Conservation (phyloP, 2,888 invertebrate species). For the Harpalus rufipes region DNA sequence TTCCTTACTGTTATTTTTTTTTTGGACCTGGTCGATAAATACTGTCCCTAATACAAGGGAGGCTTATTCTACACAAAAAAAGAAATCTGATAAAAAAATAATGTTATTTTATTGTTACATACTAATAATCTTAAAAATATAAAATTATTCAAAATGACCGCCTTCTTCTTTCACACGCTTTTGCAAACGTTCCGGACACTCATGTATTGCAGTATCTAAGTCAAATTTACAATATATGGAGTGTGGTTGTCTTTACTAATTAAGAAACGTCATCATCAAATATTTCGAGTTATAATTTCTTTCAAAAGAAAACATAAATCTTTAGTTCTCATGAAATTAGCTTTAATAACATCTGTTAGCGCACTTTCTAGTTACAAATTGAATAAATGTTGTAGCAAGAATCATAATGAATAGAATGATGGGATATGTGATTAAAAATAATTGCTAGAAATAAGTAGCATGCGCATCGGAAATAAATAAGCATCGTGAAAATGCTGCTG, state of each 20-base stretch:
- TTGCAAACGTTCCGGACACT: too few relatives aligned
- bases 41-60: too few relatives aligned
- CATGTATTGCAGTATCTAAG: too few relatives aligned
- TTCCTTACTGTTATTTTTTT: too few relatives aligned
- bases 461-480: background rate
- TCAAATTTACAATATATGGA: too few relatives aligned
- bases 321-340: background rate
- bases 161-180: too few relatives aligned
- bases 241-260: background rate
- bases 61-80: too few relatives aligned
- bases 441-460: slow-evolving; percentile 18
- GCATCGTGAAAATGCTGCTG: background rate
- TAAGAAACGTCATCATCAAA: background rate
- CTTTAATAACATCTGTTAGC: background rate
- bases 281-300: background rate
- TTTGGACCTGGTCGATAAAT: too few relatives aligned
- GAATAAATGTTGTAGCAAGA: slow-evolving; percentile 2
- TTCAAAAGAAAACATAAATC: background rate
- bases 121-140: too few relatives aligned
- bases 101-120: too few relatives aligned
- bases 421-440: slow-evolving; percentile 7
- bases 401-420: background rate
- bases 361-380: slow-evolving; percentile 2
- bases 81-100: too few relatives aligned
- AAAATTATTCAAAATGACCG: too few relatives aligned